These are phyloP conservation scores for Daphoenositta chrysoptera DNA, from an alignment of 2,113 vertebrate genomes.

Conservation along the genomic window DNA sequence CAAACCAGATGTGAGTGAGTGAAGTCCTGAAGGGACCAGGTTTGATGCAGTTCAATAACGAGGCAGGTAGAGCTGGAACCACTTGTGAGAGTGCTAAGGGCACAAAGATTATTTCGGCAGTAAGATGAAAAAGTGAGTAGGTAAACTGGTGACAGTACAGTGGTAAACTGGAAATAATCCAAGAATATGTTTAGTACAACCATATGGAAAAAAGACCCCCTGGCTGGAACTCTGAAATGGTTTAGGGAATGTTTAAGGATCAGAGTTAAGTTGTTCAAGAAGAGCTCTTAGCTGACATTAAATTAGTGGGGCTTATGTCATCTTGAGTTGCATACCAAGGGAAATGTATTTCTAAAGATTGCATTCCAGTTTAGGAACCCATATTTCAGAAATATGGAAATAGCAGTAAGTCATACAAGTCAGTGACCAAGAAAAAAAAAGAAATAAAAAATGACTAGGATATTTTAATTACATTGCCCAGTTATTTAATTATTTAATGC, in stretches of 20 bases:
- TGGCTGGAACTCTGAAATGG: not conserved
- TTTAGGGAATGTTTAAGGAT: not conserved
- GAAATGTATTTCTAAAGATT: not conserved
- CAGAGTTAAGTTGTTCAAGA: not conserved
- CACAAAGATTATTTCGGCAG: not conserved
- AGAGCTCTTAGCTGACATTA: not conserved
- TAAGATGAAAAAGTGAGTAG: not conserved
- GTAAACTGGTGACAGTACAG: not conserved
- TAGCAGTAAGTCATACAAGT: not conserved
- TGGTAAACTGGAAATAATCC: not conserved
- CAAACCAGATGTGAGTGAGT: not conserved
- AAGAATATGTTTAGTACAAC: not conserved
- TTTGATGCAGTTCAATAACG: not conserved
- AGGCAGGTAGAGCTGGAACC: not conserved
- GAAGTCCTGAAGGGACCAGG: not conserved
- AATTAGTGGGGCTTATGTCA: not conserved
- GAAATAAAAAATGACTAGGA: not conserved
- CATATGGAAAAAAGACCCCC: rapidly evolving
- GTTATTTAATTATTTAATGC: not conserved
- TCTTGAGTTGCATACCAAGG: not conserved
- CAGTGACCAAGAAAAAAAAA: not conserved
- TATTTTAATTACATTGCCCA: not conserved
- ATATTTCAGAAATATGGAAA: not conserved
- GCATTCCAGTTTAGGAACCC: not conserved
- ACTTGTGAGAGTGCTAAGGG: not conserved